Evolutionary conservation across 1,140 invertebrate genomes (phyloP), one percentile per base, ranked within the genome.

Genomic region (Plutomurus gul): DNA sequence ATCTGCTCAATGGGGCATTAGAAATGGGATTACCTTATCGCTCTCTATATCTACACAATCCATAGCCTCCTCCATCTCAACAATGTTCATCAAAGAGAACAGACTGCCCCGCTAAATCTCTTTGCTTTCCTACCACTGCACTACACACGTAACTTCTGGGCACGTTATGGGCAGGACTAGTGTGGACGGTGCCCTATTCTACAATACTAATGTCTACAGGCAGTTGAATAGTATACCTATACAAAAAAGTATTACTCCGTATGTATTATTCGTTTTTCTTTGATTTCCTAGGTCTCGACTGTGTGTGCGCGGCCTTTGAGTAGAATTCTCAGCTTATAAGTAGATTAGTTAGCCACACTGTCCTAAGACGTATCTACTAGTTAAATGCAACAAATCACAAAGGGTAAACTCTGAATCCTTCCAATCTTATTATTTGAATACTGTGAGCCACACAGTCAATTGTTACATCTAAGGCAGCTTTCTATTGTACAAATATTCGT

Each of bases 21-120:
- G 33, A 25, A 46, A 77, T 77, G 37, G 75, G 75, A 77, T 77
- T 77, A 77, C 43, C 51, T 70, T 77, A 77, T 77, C 75, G 56
- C 40, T 37, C 20, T 72, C 37, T 27, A n/a, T n/a, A 72, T 72
- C 36, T 40, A 40, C 60, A 72, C 39, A 65, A 65, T 65, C 7
- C 39, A 43, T n/a, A n/a, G 39, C 11, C 56, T 33, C 27, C 56
- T 65, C 56, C 56, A 27, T 30, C 56, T n/a, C n/a, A n/a, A 33
- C 56, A 25, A 18, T 33, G 36, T 65, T 65, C 56, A 65, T n/a
- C 11, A n/a, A 3, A 30, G 18, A 25, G 10, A 11, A 65, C 27
- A 6, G 1, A 47, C 43, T 18, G n/a, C 5, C 47, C 4, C 18
- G 18, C 18, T n/a, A 33, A 33, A 65, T 30, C 27, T 51, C 27